Conservation (phyloP, 2,113 vertebrate genomes). For the Channa argus region DNA sequence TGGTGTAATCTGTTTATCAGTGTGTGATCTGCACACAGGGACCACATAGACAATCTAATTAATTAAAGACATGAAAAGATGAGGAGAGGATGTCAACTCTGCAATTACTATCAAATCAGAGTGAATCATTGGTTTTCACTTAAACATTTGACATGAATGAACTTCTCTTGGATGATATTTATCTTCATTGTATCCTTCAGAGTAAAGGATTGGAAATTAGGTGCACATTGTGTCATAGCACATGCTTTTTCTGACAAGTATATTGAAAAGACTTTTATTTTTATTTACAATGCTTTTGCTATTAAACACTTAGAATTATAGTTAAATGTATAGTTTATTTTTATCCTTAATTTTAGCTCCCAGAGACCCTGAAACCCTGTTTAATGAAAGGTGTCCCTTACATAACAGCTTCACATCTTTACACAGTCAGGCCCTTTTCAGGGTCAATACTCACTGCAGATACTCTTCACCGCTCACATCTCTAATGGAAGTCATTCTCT, state of each 20-base stretch:
- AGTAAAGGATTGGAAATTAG: neutral
- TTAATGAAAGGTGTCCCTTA: slow-evolving; percentile 23
- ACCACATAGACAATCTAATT: slow-evolving; percentile 51
- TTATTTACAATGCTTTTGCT: too few species aligned
- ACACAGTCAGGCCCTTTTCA: slow-evolving; percentile 31
- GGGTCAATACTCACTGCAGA: slow-evolving; percentile 26
- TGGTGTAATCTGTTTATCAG: slow-evolving; percentile 59
- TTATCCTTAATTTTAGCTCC: neutral
- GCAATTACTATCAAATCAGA: slow-evolving; percentile 36
- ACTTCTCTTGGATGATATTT: slow-evolving; percentile 13
- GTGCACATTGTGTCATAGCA: slow-evolving; percentile 6
- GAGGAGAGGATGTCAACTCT: slow-evolving; percentile 14
- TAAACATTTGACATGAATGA: slow-evolving; percentile 19
- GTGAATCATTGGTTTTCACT: slow-evolving; percentile 21
- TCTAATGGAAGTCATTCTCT: slow-evolving; percentile 44
- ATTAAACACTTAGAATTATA: too few species aligned
- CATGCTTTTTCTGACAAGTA: too few species aligned
- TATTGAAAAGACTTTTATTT: neutral
- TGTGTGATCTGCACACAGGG: slow-evolving; percentile 51
- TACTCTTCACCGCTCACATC: slow-evolving; percentile 36
- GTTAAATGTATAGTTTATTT: too few species aligned
- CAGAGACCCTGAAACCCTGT: neutral
- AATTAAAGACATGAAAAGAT: slow-evolving; percentile 47
- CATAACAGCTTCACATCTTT: slow-evolving; percentile 27
- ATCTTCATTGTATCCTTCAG: slow-evolving; percentile 16